Evolutionary conservation across 2,888 invertebrate genomes (phyloP).

Genomic region (Orthonevra nobilis): DNA sequence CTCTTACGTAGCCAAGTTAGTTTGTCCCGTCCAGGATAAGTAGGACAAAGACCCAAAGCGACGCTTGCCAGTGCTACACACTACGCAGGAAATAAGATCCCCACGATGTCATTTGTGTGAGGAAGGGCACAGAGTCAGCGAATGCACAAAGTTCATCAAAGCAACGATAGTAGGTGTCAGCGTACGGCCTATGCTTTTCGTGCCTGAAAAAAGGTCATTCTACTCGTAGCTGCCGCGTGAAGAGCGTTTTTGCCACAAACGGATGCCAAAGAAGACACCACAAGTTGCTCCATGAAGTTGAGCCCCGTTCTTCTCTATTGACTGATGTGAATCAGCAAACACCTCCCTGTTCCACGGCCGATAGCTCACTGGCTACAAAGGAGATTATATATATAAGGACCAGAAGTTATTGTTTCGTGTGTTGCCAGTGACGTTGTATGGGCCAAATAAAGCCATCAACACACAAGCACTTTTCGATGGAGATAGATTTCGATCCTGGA

Average conservation of each 20-base stretch:
- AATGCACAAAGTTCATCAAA: slow-evolving; percentile 11
- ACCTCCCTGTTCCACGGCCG: background rate
- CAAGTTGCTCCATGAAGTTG: slow-evolving; percentile 24
- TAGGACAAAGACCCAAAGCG: slow-evolving; percentile 12
- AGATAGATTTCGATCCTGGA: slow-evolving; percentile 60
- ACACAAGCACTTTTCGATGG: slow-evolving; percentile 51
- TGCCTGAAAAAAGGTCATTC: slow-evolving; percentile 2
- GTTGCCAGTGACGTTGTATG: slow-evolving; percentile 47
- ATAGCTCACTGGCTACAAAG: slow-evolving; percentile 40
- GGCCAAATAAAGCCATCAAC: slow-evolving; percentile 16
- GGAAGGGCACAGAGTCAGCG: background rate
- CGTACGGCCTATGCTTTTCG: background rate
- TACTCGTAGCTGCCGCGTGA: slow-evolving; percentile 8
- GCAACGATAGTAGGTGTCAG: slow-evolving; percentile 4
- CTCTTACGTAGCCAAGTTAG: background rate
- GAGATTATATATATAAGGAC: no score
- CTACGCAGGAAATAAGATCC: no score
- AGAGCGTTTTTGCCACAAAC: background rate
- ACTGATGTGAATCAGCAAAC: background rate
- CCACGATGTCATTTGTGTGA: slow-evolving; percentile 18
- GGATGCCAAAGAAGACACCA: slow-evolving; percentile 4
- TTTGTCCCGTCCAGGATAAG: slow-evolving; percentile 35
- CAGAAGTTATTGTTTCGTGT: slow-evolving; percentile 42
- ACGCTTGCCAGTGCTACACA: slow-evolving; percentile 12
- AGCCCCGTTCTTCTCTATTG: no score